Conservation (phyloP, 2,113 vertebrate species). For the Otus sunia region DNA sequence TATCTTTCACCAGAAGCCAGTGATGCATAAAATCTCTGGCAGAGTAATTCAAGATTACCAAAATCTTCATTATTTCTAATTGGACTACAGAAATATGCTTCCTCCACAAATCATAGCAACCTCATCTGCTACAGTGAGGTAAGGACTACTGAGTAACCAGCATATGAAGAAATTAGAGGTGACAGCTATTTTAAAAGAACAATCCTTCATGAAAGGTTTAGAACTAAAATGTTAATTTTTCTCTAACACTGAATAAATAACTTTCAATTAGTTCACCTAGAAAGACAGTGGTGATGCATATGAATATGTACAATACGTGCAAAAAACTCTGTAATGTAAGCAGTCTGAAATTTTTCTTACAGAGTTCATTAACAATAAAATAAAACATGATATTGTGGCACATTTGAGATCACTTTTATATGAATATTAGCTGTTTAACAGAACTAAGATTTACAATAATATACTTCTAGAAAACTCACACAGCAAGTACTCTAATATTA, state of each 20-base stretch:
- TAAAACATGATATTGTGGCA: not conserved
- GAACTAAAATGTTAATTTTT: not conserved
- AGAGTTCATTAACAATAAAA: not conserved
- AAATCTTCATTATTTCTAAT: not conserved
- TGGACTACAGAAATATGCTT: not conserved
- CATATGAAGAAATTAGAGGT: not conserved
- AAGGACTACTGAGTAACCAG: not conserved
- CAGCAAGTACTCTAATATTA: not conserved
- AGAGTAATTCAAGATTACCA: not conserved
- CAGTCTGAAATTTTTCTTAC: not conserved
- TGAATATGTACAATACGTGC: accelerated
- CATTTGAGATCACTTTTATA: not conserved
- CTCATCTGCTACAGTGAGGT: not conserved
- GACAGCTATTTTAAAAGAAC: not conserved
- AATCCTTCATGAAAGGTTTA: not conserved
- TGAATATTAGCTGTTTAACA: not conserved
- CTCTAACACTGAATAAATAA: not conserved
- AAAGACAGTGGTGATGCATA: not conserved
- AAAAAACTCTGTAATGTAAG: not conserved
- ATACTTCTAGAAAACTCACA: not conserved
- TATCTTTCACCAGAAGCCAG: not conserved
- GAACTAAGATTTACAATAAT: not conserved
- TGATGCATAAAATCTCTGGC: not conserved
- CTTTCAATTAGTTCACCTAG: not conserved
- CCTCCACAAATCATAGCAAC: not conserved